phyloP scores from a whole-genome alignment of 2,113 vertebrate species.

The Ptilorrhoa leucosticta region DNA sequence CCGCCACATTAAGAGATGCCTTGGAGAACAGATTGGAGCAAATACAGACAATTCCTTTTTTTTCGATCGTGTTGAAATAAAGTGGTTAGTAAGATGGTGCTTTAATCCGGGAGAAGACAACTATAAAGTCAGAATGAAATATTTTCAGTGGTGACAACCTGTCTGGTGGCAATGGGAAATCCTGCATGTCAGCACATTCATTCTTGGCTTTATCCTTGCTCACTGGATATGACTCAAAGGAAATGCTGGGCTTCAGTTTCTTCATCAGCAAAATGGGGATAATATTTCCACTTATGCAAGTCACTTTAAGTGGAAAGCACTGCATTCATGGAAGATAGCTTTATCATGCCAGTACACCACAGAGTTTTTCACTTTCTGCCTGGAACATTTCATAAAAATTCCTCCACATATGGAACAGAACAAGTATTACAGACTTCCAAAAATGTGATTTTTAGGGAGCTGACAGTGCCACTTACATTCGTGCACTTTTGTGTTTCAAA shows the following conservation, averaged over 20 bases:
- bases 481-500: slow-evolving; percentile 14
- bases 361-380: slow-evolving; percentile 36
- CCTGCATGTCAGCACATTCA: slow-evolving; percentile 46
- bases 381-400: slow-evolving; percentile 56
- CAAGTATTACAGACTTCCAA: slow-evolving; percentile 35
- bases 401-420: slow-evolving; percentile 49
- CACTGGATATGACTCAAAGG: slow-evolving; percentile 48
- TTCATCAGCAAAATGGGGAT: slow-evolving; percentile 50
- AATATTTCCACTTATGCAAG: slow-evolving; percentile 56
- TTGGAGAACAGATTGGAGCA: background rate
- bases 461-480: slow-evolving; percentile 36
- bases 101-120: background rate
- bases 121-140: slow-evolving; percentile 36
- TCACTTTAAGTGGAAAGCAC: slow-evolving; percentile 38
- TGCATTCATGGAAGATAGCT: slow-evolving; percentile 19
- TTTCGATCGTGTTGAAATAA: background rate
- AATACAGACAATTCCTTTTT: background rate
- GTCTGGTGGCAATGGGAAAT: slow-evolving; percentile 49
- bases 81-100: background rate
- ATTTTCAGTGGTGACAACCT: slow-evolving; percentile 25
- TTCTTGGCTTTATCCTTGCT: slow-evolving; percentile 43
- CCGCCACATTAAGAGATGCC: background rate
- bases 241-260: slow-evolving; percentile 41
- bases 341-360: slow-evolving; percentile 6
- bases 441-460: slow-evolving; percentile 47